Evolutionary conservation across 64 coral and sea anemone genomes (phyloP).

Genomic region (Catalaphyllia jardinei): DNA sequence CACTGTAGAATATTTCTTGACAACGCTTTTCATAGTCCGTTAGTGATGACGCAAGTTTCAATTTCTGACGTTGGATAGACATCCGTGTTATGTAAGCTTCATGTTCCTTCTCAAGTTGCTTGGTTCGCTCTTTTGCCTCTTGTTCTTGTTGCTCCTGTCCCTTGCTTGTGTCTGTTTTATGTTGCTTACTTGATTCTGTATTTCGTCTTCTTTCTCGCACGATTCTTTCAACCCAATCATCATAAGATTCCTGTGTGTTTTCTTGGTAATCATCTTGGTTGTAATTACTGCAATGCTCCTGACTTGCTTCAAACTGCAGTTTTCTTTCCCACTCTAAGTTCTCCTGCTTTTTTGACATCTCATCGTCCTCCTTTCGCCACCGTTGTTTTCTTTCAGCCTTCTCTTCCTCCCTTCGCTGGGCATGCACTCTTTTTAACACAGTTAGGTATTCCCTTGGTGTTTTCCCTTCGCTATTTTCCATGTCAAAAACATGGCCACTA

Average conservation of each 20-base stretch:
- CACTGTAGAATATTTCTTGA: slow-evolving; percentile 46
- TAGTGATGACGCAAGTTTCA: slow-evolving; percentile 25
- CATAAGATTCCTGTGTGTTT: slow-evolving; percentile 67
- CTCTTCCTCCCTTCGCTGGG: background rate
- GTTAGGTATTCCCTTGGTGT: slow-evolving; percentile 52
- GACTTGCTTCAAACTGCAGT: slow-evolving; percentile 56
- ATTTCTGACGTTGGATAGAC: slow-evolving; percentile 44
- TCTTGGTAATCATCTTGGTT: slow-evolving; percentile 36
- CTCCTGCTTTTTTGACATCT: slow-evolving; percentile 40
- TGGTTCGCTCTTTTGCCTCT: slow-evolving; percentile 52
- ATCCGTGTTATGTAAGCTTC: slow-evolving; percentile 67
- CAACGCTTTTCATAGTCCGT: slow-evolving; percentile 75
- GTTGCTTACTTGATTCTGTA: slow-evolving; percentile 15
- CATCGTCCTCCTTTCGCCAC: background rate
- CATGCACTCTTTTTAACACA: slow-evolving; percentile 48
- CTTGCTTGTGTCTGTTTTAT: background rate
- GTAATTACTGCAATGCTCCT: slow-evolving; percentile 67
- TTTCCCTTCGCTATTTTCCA: slow-evolving; percentile 53
- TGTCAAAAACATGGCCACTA: slow-evolving; percentile 38
- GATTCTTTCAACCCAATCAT: slow-evolving; percentile 91
- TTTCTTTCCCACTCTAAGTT: slow-evolving; percentile 69
- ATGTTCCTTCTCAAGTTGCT: slow-evolving; percentile 69
- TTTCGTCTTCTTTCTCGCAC: slow-evolving; percentile 68
- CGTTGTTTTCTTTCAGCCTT: background rate
- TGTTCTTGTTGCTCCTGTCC: slow-evolving; percentile 13